Base-by-base conservation (phyloP, 2,797 vertebrate species). In the Sparus aurata region DNA sequence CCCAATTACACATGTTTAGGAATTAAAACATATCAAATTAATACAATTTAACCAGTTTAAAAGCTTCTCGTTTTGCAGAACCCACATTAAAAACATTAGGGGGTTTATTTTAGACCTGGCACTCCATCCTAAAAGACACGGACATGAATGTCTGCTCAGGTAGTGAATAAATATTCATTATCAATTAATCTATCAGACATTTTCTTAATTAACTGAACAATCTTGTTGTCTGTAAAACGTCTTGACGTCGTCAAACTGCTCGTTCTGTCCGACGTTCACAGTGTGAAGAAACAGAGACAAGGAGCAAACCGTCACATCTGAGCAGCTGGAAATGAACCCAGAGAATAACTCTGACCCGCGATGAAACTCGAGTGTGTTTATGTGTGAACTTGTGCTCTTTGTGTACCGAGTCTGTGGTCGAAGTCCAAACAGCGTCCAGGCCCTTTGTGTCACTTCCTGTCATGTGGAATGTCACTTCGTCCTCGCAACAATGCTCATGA, bases 371-470 rank as follows among this genome's bases (percentile, higher is more conserved):
- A 71, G 20, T 27, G 62, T 54, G 55, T 71, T 72, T 63, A 69
- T 54, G 20, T 67, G 45, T 64, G 58, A 75, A 73, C 17, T 1
- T 20, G n/a, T 46, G 67, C 41, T 20, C 17, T 47, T 5, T 23
- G 13, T 43, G 9, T n/a, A 54, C 68, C 27, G 47, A 34, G 66
- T 60, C 69, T 55, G 47, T 57, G 64, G 64, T 11, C 49, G 23
- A 66, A 50, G 74, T 68, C 50, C 25, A 72, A 89, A 81, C 75
- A 67, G 66, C 60, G 74, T 79, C 85, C 69, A 67, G 1, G 70
- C 45, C 58, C 73, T 83, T 79, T 84, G 79, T 83, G 87, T 90
- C 84, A 86, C 86, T 90, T 91, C 89, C 88, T 87, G 15, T 34
- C 59, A 69, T 79, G 69, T 61, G 75, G 78, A 87, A 82, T 46